These are phyloP conservation scores for Nomada goodeniana DNA, from an alignment of 2,888 invertebrate genomes.

Conservation along the genomic window DNA sequence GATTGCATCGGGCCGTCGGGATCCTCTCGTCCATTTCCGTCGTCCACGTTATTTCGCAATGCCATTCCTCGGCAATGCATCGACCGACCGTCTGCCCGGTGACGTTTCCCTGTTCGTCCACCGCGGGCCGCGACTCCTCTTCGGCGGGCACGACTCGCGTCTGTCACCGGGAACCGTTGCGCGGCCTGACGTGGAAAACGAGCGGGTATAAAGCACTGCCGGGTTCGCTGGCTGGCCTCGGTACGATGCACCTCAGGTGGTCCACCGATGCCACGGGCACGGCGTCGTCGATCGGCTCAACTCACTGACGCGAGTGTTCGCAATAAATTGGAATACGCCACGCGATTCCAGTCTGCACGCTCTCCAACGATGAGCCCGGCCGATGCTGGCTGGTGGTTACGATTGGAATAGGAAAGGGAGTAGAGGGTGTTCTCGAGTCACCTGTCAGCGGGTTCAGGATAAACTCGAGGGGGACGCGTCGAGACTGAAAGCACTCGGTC, in stretches of 20 bases:
- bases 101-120: conserved; percentile 55
- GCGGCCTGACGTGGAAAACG: conserved; percentile 66
- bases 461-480: conserved; percentile 53
- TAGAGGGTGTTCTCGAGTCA: conserved; percentile 70
- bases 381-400: conserved; percentile 1
- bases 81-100: conserved; percentile 54
- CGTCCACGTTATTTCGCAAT: conserved; percentile 36
- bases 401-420: conserved; percentile 47
- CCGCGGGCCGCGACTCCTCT: neutral
- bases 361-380: conserved; percentile 36
- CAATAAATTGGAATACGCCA: conserved; percentile 77
- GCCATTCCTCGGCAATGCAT: conserved; percentile 30
- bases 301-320: conserved; percentile 62
- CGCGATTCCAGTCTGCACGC: conserved; percentile 55
- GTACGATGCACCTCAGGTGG: conserved; percentile 70
- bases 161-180: conserved; percentile 57
- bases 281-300: conserved; percentile 52
- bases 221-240: conserved; percentile 51
- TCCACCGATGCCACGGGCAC: conserved; percentile 57
- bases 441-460: conserved; percentile 65
- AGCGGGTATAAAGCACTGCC: conserved; percentile 69
- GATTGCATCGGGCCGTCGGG: neutral
- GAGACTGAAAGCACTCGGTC: conserved; percentile 41
- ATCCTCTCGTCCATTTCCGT: conserved; percentile 10
- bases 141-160: conserved; percentile 30